Evolutionary conservation across 2,797 vertebrate species (phyloP), one percentile per base, ranked within the genome.

Genomic region (Paratrypauchen microcephalus): DNA sequence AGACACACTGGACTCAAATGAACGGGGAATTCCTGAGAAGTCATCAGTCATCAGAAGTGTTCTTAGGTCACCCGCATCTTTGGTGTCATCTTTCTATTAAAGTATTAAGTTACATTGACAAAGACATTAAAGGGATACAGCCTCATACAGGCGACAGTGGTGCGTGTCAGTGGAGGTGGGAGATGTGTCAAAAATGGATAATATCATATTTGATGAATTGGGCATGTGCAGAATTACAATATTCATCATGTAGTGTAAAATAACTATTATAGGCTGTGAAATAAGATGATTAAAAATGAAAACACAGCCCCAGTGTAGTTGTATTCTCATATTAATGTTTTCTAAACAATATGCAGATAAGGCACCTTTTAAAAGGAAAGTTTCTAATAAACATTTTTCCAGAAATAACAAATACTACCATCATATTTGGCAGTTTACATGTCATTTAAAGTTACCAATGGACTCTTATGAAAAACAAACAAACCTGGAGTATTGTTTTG

Each of bases 261-360:
- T 36, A 36, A 36, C 32, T 7, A 6, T 36, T 8, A 9, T 8
- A 36, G 1, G 32, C 1, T 9, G 32, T 5, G 19, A 19, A 48
- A 48, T 19, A 48, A 19, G 47, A 1, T 19, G 47, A 48, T 48
- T 18, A 19, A 48, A 36, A 36, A 36, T 36, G 32, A 36, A 36
- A 36, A 9, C 32, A 9, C 8, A 7, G 6, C 70, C 82, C 80
- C 76, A 66, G 70, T 77, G 82, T 77, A 75, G 83, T 78, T 74
- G 81, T 83, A 39, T 78, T 76, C 80, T 80, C 89, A 73, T 85
- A 83, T 87, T 75, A 74, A 82, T 91, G 89, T 91, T 92, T 90
- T 88, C 88, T 88, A 86, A 91, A 91, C 88, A 90, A 28, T 19
- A n/a, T 73, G 74, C 67, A 85, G 89, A 92, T 90, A 90, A 90